A percentile compares a stretch with the other conserved stretches of the same genome.
These are phyloP conservation scores for Ophioninae sp. DNA, from an alignment of 2,888 invertebrate species.

Conservation along the genomic window DNA sequence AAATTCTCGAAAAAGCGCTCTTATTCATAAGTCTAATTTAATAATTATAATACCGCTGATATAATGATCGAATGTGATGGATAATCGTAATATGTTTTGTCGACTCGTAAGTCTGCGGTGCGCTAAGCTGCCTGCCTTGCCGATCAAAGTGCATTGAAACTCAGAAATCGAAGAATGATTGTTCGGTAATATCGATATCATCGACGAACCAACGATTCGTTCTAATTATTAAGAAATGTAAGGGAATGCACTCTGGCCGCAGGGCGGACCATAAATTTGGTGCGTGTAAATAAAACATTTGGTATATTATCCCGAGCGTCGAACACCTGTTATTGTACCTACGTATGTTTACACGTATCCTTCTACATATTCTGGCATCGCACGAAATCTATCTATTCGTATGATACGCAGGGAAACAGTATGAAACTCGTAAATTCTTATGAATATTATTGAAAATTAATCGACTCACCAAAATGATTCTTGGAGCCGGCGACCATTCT, in stretches of 20 bases:
- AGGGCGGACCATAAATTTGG: slow-evolving; percentile 50
- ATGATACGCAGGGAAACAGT: background rate
- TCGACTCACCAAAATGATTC: background rate
- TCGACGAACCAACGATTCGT: slow-evolving; percentile 5
- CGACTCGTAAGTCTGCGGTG: background rate
- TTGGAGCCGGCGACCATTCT: background rate
- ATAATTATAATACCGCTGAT: background rate
- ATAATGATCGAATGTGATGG: background rate
- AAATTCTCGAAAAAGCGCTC: background rate
- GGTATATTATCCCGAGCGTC: slow-evolving; percentile 36
- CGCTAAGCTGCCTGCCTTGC: slow-evolving; percentile 54
- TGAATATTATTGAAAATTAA: background rate
- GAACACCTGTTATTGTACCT: slow-evolving; percentile 6
- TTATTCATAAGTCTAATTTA: background rate
- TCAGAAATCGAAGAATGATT: slow-evolving; percentile 13
- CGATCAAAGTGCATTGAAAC: slow-evolving; percentile 61
- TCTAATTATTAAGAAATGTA: slow-evolving; percentile 2
- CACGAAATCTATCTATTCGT: background rate
- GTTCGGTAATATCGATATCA: background rate
- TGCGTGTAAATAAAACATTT: slow-evolving; percentile 59
- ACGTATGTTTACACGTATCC: background rate
- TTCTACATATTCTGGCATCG: background rate
- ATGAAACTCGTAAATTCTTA: background rate
- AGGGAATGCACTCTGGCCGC: slow-evolving; percentile 62
- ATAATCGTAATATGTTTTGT: slow-evolving; percentile 22